Evolutionary conservation across 2,113 vertebrate genomes (phyloP).

Genomic region (Oncorhynchus clarkii): DNA sequence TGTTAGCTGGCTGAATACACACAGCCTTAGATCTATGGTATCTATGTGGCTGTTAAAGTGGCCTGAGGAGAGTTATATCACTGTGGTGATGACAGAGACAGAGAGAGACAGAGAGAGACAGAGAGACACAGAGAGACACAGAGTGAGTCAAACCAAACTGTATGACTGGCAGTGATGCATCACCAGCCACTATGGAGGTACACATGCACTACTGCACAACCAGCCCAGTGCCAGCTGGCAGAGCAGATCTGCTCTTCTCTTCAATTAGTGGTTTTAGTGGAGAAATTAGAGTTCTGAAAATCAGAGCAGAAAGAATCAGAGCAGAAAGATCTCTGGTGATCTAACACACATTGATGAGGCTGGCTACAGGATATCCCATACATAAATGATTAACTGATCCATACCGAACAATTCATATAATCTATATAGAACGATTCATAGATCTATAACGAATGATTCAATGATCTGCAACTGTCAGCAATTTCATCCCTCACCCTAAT

Average conservation of each 20-base stretch:
- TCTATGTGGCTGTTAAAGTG: too few relatives aligned
- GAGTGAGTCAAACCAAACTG: too few relatives aligned
- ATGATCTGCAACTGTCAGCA: conserved; percentile 30
- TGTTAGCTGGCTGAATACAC: too few relatives aligned
- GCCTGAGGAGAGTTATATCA: too few relatives aligned
- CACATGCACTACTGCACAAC: neutral
- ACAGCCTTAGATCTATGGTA: too few relatives aligned
- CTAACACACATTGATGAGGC: conserved; percentile 7
- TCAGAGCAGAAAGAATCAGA: conserved; percentile 20
- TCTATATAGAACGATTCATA: conserved; percentile 21
- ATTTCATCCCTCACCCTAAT: conserved; percentile 15
- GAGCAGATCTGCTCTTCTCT: conserved; percentile 44
- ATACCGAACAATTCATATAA: conserved; percentile 10
- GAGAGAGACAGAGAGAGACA: too few relatives aligned
- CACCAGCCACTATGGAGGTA: neutral
- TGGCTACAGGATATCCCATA: conserved; percentile 4
- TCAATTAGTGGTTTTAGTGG: conserved; percentile 50
- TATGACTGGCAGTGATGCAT: too few relatives aligned
- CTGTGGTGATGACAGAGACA: too few relatives aligned
- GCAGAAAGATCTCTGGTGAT: conserved; percentile 8
- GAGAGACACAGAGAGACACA: too few relatives aligned
- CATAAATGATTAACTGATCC: conserved; percentile 32
- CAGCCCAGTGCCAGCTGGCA: neutral
- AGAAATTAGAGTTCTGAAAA: conserved; percentile 57
- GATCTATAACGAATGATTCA: conserved; percentile 17